phyloP scores from a whole-genome alignment of 2,888 invertebrate species.

The Apodemia zela region DNA sequence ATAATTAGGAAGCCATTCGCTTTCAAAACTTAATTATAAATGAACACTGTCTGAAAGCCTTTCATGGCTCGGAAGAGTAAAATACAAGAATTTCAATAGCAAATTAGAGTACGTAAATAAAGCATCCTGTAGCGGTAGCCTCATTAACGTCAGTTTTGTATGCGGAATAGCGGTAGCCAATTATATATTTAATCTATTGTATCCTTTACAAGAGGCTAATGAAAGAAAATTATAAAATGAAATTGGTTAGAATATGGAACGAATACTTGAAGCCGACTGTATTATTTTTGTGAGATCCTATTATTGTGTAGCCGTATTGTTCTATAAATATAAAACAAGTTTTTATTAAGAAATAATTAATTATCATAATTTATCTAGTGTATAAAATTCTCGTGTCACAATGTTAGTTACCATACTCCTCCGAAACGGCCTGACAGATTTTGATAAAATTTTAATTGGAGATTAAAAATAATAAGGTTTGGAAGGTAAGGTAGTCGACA shows the following conservation, averaged over 20 bases:
- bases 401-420: too few species aligned
- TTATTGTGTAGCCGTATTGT: too few species aligned
- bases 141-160: slow-evolving; percentile 4
- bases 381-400: too few species aligned
- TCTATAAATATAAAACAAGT: too few species aligned
- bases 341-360: too few species aligned
- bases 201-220: neutral
- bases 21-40: neutral
- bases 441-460: too few species aligned
- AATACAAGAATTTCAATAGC: slow-evolving; percentile 11
- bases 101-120: slow-evolving; percentile 2
- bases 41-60: slow-evolving; percentile 2
- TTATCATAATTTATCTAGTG: too few species aligned
- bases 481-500: too few species aligned
- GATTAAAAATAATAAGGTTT: too few species aligned
- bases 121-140: slow-evolving; percentile 8
- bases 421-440: too few species aligned
- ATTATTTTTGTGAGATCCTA: too few species aligned
- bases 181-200: slow-evolving; percentile 1
- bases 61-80: neutral
- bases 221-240: neutral
- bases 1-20: neutral
- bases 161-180: neutral
- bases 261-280: too few species aligned
- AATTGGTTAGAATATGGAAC: neutral